These are phyloP conservation scores for Shargacucullia verbasci DNA, from an alignment of 2,888 invertebrate genomes.

Conservation along the genomic window DNA sequence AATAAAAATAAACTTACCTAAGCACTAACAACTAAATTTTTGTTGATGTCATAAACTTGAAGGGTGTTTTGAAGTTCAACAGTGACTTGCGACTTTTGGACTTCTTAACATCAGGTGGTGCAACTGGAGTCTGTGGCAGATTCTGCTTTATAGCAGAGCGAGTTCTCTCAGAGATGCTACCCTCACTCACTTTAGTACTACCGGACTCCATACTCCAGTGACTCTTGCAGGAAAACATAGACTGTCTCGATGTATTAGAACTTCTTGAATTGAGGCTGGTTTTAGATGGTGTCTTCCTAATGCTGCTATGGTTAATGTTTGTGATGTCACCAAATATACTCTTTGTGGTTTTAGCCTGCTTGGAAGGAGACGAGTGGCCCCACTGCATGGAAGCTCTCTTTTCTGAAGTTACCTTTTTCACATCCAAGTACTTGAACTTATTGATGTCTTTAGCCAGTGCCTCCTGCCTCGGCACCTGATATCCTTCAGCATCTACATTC, in stretches of 20 bases:
- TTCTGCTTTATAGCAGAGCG: constrained; percentile 67
- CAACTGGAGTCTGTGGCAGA: constrained; percentile 70
- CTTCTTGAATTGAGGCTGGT: constrained; percentile 75
- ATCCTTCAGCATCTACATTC: constrained; percentile 68
- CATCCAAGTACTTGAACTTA: constrained; percentile 84
- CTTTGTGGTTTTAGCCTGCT: constrained; percentile 75
- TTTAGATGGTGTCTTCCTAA: constrained; percentile 83
- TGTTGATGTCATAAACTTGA: constrained; percentile 81
- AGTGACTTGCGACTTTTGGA: constrained; percentile 79
- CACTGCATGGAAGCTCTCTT: constrained; percentile 76
- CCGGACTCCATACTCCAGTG: constrained; percentile 75
- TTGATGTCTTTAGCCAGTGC: constrained; percentile 72
- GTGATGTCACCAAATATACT: constrained; percentile 77
- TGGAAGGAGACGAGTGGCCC: constrained; percentile 81
- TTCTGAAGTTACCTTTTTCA: constrained; percentile 76
- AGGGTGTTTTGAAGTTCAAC: constrained; percentile 85
- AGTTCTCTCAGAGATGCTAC: constrained; percentile 67
- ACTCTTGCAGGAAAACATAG: constrained; percentile 71
- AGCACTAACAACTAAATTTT: constrained; percentile 65
- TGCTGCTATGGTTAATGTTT: constrained; percentile 72
- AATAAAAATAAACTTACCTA: constrained; percentile 17
- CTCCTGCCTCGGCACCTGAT: constrained; percentile 65
- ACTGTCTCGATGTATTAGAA: constrained; percentile 73
- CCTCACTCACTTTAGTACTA: constrained; percentile 66
- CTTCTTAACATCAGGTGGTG: constrained; percentile 76